Percentiles rank a stretch among this genome's conserved stretches.
Evolutionary conservation across 2,113 vertebrate species (phyloP).

Genomic region (Rhadina sibilatrix): DNA sequence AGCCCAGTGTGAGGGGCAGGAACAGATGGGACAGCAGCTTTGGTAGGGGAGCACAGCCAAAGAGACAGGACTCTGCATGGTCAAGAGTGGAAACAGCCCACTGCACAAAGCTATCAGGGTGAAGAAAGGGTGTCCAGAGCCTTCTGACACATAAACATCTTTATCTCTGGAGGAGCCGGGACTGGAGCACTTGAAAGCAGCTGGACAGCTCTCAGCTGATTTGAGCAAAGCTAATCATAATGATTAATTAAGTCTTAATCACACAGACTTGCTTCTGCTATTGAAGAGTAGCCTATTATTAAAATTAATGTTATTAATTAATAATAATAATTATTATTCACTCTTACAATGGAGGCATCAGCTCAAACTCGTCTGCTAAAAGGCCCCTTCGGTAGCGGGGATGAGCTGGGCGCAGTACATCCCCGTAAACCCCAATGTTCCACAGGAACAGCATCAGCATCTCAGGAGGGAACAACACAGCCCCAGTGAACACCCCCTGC

Average conservation of each 20-base stretch:
- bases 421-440: fast-evolving
- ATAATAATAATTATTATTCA: not conserved
- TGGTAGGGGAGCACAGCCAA: fast-evolving
- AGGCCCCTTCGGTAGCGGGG: fast-evolving
- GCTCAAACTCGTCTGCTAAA: not conserved
- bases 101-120: too few species aligned
- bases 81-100: too few species aligned
- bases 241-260: constrained; percentile 41
- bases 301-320: constrained; percentile 33
- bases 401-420: fast-evolving
- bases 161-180: not conserved
- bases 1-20: fast-evolving
- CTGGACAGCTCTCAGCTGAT: not conserved
- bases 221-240: constrained; percentile 6
- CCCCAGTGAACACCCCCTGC: fast-evolving
- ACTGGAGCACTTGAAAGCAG: not conserved
- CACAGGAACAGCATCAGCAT: not conserved
- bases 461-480: fast-evolving
- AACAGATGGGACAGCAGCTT: not conserved
- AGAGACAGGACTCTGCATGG: fast-evolving
- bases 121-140: not conserved
- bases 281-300: not conserved
- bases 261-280: not conserved
- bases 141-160: not conserved
- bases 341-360: not conserved